Evolutionary conservation across 2,797 vertebrate genomes (phyloP), one percentile per base, ranked within the genome.

Genomic region (Enoplosus armatus): DNA sequence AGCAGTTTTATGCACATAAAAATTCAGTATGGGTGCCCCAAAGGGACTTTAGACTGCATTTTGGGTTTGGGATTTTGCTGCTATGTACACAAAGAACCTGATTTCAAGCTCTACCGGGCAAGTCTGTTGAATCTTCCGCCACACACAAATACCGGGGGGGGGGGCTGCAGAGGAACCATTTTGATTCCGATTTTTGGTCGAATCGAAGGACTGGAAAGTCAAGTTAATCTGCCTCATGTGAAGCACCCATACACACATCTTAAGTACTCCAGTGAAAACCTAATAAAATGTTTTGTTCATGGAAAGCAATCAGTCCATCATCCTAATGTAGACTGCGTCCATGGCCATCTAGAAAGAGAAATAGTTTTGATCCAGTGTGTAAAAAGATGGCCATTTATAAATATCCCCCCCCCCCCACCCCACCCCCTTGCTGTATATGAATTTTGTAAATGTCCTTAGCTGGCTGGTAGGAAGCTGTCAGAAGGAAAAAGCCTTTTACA

Each of bases 261-360:
- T 92, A 86, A 90, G 92, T 85, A 90, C 86, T 95, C 95, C 94
- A 95, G 93, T 94, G 94, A 94, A 92, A 90, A 93, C 75, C 80
- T 90, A n/a, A 66, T 48, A 75, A 73, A 73, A 85, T 8, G 14
- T 68, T 74, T 80, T 76, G 47, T 68, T 76, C 76, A 78, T 51
- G 75, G 61, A 51, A 87, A 82, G 67, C 72, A 73, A 77, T 84
- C 71, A 48, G 84, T 72, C 71, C 75, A 84, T 90, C 92, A 92
- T 95, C 94, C 86, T 94, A 86, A 95, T 14, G 84, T 91, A 89
- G 93, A 95, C 77, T 92, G 84, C 59, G 90, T 95, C 90, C 70
- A 62, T 81, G 76, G 82, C 80, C 87, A 82, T 87, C 88, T 72
- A 50, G 16, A 80, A 60, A 82, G 53, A 72, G 73, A 65, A 85